These are phyloP conservation scores for Alectoris magna DNA, from an alignment of 2,797 vertebrate genomes.

Conservation along the genomic window DNA sequence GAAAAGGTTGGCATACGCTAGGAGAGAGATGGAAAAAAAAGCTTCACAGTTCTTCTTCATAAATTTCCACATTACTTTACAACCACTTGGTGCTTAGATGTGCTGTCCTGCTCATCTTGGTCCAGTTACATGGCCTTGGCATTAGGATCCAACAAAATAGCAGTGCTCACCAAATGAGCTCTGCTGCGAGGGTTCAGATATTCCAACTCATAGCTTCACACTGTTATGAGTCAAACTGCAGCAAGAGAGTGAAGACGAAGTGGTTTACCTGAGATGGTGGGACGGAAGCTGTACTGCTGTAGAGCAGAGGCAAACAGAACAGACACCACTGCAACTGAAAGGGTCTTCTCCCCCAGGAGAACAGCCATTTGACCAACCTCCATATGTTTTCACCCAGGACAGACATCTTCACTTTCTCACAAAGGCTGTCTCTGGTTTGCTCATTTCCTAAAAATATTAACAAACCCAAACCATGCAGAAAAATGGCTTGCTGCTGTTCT, in stretches of 20 bases:
- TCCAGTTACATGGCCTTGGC: not conserved
- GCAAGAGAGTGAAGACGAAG: not conserved
- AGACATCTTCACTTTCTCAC: not conserved
- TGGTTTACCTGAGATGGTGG: not conserved
- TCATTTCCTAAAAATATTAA: not conserved
- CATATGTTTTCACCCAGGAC: not conserved
- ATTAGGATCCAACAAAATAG: not conserved
- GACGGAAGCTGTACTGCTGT: not conserved
- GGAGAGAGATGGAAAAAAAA: not conserved
- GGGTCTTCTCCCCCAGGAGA: not conserved
- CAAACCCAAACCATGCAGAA: not conserved
- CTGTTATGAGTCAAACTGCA: not conserved
- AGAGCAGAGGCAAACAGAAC: not conserved
- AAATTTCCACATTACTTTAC: not conserved
- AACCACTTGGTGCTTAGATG: not conserved
- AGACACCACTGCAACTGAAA: not conserved
- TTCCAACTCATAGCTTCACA: fast-evolving
- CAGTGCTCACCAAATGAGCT: not conserved
- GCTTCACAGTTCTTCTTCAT: not conserved
- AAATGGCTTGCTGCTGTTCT: not conserved
- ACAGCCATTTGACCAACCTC: not conserved
- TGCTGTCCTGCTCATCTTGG: not conserved
- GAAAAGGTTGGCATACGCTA: not conserved
- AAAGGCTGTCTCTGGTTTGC: not conserved
- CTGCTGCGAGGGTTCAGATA: not conserved